Base-by-base conservation (phyloP, 2,888 invertebrate species). In the Notodonta ziczac region DNA sequence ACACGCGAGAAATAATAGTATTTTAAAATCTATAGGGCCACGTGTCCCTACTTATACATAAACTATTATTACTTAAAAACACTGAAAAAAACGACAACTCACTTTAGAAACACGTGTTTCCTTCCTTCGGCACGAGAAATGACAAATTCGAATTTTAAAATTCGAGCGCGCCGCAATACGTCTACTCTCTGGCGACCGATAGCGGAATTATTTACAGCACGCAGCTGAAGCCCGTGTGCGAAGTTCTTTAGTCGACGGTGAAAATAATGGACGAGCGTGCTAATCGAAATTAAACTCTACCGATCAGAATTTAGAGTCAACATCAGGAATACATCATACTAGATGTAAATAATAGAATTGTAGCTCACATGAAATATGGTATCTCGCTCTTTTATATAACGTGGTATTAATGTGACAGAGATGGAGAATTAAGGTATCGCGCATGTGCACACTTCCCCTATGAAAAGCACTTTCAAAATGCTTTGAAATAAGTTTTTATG, bases 381-480 rank as follows among this genome's bases (percentile, higher is more conserved):
- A 72, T 86, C 85, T 75, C 87, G 66, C 74, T 90, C 84, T 59
- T 77, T 81, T 74, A 58, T 73, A 72, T 46, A 56, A 55, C 54
- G 65, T 72, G 65, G 59, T 42, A 14, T 24, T 55, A 48, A 83
- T 70, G 74, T 56, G 74, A 89, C 62, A 78, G 81, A 69, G 86
- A 87, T 16, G 61, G 70, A 16, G 48, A 61, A 69, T 65, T 59
- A 57, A 61, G 57, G 72, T 65, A 68, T 55, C 68, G 86, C 89
- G 89, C 91, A 91, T 90, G 91, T 84, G 84, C 83, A 72, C 66
- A 74, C 65, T 77, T 78, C 79, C 72, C 76, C 71, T 62, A 70
- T 65, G 77, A 80, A 80, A 76, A 72, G 70, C 70, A 71, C 70
- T 77, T 80, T 78, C 83, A 81, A 81, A 85, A 86, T 80, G 71